A percentile compares a stretch with the other conserved stretches of the same genome.
Evolutionary conservation across 2,797 vertebrate species (phyloP).

Genomic region (Mycteria americana): DNA sequence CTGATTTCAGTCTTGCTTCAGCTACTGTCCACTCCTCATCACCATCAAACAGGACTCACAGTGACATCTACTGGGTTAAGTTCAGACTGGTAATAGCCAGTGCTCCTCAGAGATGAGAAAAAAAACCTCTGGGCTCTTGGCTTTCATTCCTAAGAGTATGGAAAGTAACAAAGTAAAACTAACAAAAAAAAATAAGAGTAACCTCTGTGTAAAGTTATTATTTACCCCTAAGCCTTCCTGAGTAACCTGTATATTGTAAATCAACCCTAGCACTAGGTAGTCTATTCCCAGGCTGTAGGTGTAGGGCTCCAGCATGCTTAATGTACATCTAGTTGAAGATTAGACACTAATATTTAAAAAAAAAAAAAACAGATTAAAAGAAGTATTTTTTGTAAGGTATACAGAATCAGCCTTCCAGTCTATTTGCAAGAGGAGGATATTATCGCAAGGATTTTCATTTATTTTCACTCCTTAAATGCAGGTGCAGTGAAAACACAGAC

Average conservation of each 20-base stretch:
- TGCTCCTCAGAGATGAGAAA: background rate
- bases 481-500: background rate
- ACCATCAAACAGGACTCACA: constrained; percentile 55
- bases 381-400: background rate
- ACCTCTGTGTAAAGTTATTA: background rate
- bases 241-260: background rate
- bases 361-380: background rate
- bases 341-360: background rate
- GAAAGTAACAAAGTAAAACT: background rate
- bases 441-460: background rate
- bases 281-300: background rate
- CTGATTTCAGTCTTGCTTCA: background rate
- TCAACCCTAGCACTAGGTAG: background rate
- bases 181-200: background rate
- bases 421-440: background rate
- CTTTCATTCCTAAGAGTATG: background rate
- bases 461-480: background rate
- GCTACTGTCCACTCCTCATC: constrained; percentile 16
- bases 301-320: background rate
- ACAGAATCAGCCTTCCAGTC: background rate
- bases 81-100: background rate
- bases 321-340: background rate
- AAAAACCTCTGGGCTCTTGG: background rate
- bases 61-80: constrained; percentile 76
- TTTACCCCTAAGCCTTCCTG: background rate